Evolutionary conservation across 2,888 invertebrate species (phyloP).

Genomic region (Lysandra coridon): DNA sequence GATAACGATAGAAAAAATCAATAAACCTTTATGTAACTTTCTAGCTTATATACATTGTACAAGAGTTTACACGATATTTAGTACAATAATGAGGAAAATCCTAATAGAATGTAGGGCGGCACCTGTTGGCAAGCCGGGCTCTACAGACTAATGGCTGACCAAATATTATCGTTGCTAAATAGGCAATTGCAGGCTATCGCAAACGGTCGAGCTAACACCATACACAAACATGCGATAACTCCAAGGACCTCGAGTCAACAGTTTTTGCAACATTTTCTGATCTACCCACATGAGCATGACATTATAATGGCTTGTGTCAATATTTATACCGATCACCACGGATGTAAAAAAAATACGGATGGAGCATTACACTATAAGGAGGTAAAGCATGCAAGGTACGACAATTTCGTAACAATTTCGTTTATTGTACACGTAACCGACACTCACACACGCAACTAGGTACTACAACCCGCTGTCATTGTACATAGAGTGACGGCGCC

Average conservation of each 20-base stretch:
- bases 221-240: conserved; percentile 5
- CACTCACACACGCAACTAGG: no score
- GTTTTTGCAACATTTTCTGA: conserved; percentile 5
- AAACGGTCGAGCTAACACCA: background rate
- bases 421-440: no score
- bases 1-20: no score
- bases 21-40: no score
- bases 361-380: no score
- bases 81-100: background rate
- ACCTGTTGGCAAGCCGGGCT: background rate
- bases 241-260: conserved; percentile 1
- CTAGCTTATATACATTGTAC: no score
- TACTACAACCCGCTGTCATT: no score
- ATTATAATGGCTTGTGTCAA: conserved; percentile 1
- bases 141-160: background rate
- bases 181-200: background rate
- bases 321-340: background rate
- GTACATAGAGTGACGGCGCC: no score
- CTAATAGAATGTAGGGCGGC: background rate
- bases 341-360: no score
- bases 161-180: conserved; percentile 12
- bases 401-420: no score
- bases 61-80: background rate
- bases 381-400: no score
- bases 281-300: conserved; percentile 8